Evolutionary conservation across 2,888 invertebrate species (phyloP), one percentile per base, ranked within the genome.

Genomic region (Phasia obesa): DNA sequence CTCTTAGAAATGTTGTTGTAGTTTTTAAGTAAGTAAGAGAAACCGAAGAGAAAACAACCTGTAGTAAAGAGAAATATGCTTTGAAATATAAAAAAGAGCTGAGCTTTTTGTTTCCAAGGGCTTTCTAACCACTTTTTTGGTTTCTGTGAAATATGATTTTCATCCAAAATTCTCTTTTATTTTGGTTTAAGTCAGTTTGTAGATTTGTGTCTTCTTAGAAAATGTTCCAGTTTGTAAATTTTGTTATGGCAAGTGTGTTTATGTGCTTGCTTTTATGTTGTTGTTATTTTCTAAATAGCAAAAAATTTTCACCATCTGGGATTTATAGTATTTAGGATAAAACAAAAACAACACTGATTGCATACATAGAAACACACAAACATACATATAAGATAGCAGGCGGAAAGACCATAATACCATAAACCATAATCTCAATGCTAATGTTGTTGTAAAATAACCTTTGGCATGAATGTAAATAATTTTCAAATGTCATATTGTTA

Each of bases 191-290:
- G 11, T 25, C 5, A 44, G 42, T 51, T 27, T 57, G 6, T 35
- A 35, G 35, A 38, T 71, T 70, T 17, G 49, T 49, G 21, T 15
- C 51, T 71, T 59, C 49, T 59, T 15, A 70, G 70, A 70, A 70
- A n/a, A 21, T 57, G 21, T 57, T 70, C 44, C 47, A 70, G 70
- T 55, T 53, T 11, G 31, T 42, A 23, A 42, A 44, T 53, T 13
- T 15, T 19, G 49, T 31, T 17, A 17, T 5, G 23, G 17, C 21
- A 7, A 31, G 21, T n/a, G 31, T 11, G 21, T 38, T 3, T 9
- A 17, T 53, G 17, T 67, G 17, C 17, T 21, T 55, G 42, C 11
- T 55, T n/a, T n/a, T n/a, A n/a, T n/a, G n/a, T n/a, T 42, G 27
- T 27, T 27, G 27, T 27, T 27, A 6, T 19, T 5, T 67, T 53